Evolutionary conservation across 2,113 vertebrate species (phyloP), one percentile per base, ranked within the genome.

Genomic region (Cavia aperea): DNA sequence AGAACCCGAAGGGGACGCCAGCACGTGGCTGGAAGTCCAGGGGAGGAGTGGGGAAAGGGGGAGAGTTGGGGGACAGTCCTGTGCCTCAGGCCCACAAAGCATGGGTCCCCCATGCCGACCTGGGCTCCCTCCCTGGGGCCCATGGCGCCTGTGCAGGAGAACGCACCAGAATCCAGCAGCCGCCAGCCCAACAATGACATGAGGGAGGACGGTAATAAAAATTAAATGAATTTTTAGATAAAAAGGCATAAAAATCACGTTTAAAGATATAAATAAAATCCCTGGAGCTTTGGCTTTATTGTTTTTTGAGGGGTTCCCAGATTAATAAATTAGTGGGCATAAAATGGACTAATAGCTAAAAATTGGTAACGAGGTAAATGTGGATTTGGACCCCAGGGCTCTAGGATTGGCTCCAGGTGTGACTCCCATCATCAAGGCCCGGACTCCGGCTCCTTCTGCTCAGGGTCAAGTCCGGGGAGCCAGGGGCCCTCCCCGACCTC

Each of bases 261-360:
- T 95, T 85, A 93, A 93, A 86, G 95, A 65, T 94, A 96, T 95
- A 97, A 97, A 97, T 94, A 96, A 94, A 90, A 90, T 94, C 93
- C 70, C 79, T 43, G 60, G 93, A 95, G 94, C 79, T 90, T 56
- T 43, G n/a, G 81, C 77, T 94, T 95, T 88, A 26, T 81, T 96
- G 94, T 89, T 97, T 73, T 10, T 70, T 8, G 33, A 93, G 85
- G 85, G 91, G 86, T 94, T 95, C 95, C 82, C 94, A 95, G 94
- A 96, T 97, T 87, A 97, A 97, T 85, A 96, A 97, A 96, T 95
- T 87, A 94, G 95, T 66, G 0, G 6, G 89, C 23, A 95, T 79
- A 70, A 90, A 94, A 89, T 18, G 83, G 95, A 93, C 78, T 39
- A 81, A 89, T 83, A 75, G 12, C 83, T 68, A 18, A 94, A 86